phyloP scores from a whole-genome alignment of 2,888 invertebrate species.

The Arenicola marina region DNA sequence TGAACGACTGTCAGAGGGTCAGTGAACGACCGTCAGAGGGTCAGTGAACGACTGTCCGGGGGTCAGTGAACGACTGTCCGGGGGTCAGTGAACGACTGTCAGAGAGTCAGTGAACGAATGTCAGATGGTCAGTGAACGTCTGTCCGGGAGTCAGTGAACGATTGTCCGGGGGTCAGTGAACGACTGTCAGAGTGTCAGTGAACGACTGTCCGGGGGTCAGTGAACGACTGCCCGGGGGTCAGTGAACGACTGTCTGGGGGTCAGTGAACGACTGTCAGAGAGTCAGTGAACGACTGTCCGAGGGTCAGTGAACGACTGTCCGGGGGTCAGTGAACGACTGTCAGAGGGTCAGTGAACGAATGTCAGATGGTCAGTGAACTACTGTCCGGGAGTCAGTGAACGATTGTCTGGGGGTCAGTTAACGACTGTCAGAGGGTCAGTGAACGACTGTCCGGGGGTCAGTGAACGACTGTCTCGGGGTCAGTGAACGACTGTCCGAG shows the following conservation, averaged over 20 bases:
- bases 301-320: not conserved
- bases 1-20: too few relatives aligned
- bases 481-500: not conserved
- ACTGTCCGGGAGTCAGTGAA: not conserved
- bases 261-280: not conserved
- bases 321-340: not conserved
- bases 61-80: too few relatives aligned
- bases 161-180: too few relatives aligned
- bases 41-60: too few relatives aligned
- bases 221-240: constrained; percentile 1
- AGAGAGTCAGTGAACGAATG: too few relatives aligned
- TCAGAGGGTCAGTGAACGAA: not conserved
- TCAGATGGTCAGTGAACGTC: too few relatives aligned
- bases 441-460: not conserved
- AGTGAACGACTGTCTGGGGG: not conserved
- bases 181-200: not conserved
- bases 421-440: not conserved
- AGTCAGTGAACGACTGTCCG: not conserved
- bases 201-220: not conserved
- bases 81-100: too few relatives aligned
- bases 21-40: too few relatives aligned
- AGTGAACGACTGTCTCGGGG: not conserved
- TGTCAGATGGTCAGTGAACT: not conserved
- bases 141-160: too few relatives aligned
- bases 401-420: not conserved